Percentiles rank a stretch among this genome's conserved stretches.
These are phyloP conservation scores for Lampropteryx suffumata DNA, from an alignment of 2,888 invertebrate genomes.

Conservation along the genomic window DNA sequence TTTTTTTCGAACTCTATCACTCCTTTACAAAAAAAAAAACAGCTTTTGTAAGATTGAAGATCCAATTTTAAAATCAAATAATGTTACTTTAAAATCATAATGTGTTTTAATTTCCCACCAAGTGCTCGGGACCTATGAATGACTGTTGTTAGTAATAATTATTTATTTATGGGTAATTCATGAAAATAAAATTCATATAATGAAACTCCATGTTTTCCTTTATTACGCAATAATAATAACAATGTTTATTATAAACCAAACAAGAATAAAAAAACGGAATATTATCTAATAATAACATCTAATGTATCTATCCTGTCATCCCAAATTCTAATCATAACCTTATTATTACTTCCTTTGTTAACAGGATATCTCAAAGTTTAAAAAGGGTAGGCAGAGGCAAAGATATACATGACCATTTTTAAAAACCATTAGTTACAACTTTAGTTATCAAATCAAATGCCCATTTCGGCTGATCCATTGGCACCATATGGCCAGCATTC, in stretches of 20 bases:
- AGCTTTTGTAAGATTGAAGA: background rate
- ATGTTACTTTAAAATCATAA: background rate
- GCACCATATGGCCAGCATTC: conserved; percentile 90
- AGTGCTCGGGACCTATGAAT: conserved; percentile 10
- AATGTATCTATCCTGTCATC: too few species aligned
- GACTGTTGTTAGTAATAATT: conserved; percentile 31
- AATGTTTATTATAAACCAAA: too few species aligned
- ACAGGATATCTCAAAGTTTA: too few species aligned
- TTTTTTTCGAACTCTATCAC: background rate
- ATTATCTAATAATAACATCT: too few species aligned
- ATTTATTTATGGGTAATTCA: conserved; percentile 48
- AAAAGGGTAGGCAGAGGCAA: too few species aligned
- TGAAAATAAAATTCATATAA: conserved; percentile 37
- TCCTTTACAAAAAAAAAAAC: too few species aligned
- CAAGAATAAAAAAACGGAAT: too few species aligned
- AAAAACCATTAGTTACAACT: conserved; percentile 64
- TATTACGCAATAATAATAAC: too few species aligned
- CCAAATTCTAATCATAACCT: too few species aligned
- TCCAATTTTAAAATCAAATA: background rate
- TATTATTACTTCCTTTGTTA: too few species aligned
- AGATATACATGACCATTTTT: conserved; percentile 11
- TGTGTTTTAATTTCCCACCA: conserved; percentile 31
- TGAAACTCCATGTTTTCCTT: conserved; percentile 12
- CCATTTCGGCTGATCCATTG: conserved; percentile 83
- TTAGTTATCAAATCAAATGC: conserved; percentile 80